A percentile compares a stretch with the other conserved stretches of the same genome.
phyloP scores from a whole-genome alignment of 2,888 invertebrate genomes.

The Tuberolachnus salignus region DNA sequence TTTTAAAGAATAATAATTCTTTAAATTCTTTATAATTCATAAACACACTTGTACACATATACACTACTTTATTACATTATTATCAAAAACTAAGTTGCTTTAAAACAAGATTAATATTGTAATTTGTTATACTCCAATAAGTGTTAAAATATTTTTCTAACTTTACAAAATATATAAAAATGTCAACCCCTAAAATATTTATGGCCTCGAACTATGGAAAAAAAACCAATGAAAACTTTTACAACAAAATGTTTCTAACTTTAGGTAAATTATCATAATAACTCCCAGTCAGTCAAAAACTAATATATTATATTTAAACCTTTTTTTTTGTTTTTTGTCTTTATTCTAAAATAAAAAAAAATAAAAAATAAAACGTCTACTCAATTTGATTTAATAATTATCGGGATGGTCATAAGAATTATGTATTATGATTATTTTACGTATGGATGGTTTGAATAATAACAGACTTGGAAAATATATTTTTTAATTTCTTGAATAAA shows the following conservation, averaged over 20 bases:
- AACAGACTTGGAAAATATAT: too few relatives aligned
- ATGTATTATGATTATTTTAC: too few relatives aligned
- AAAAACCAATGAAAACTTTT: constrained; percentile 28
- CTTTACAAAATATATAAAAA: constrained; percentile 2
- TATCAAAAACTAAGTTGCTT: neutral
- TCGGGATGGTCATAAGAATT: too few relatives aligned
- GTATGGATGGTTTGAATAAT: too few relatives aligned
- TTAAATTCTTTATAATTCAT: too few relatives aligned
- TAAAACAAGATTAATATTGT: neutral
- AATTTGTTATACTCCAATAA: neutral
- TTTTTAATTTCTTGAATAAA: too few relatives aligned
- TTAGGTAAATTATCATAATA: constrained; percentile 32
- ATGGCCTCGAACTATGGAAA: constrained; percentile 16
- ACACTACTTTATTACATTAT: neutral
- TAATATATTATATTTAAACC: neutral
- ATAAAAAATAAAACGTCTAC: too few relatives aligned
- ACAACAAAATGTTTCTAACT: constrained; percentile 18
- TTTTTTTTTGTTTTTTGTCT: neutral
- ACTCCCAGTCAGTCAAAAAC: constrained; percentile 17
- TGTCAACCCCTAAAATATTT: constrained; percentile 15
- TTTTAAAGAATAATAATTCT: too few relatives aligned
- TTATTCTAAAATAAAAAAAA: too few relatives aligned
- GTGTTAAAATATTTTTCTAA: neutral
- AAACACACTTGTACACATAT: too few relatives aligned
- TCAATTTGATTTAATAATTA: too few relatives aligned